Evolutionary conservation across 2,113 vertebrate species (phyloP).

Genomic region (Lasiurus borealis): DNA sequence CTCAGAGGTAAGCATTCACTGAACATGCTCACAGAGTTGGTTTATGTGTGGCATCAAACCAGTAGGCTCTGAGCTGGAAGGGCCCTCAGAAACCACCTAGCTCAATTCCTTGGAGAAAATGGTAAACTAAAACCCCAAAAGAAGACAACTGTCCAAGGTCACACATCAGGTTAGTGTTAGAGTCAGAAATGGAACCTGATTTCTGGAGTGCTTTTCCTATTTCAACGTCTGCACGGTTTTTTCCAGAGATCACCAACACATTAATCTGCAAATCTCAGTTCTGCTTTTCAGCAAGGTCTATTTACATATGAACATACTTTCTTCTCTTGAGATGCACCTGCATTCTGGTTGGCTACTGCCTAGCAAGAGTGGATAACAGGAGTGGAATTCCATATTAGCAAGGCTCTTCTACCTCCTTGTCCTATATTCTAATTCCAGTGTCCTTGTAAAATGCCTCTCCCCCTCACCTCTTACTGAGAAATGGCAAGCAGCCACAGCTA

Average conservation of each 20-base stretch:
- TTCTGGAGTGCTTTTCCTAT: background rate
- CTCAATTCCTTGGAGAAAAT: background rate
- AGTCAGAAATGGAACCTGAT: background rate
- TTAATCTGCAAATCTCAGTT: background rate
- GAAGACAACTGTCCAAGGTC: background rate
- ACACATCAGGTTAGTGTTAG: conserved; percentile 3
- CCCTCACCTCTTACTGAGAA: conserved; percentile 19
- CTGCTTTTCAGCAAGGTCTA: background rate
- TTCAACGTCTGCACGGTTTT: background rate
- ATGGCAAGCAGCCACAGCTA: conserved; percentile 53
- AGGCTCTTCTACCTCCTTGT: conserved; percentile 19
- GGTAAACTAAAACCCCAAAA: conserved; percentile 8
- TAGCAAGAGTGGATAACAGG: background rate
- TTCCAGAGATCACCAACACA: conserved; percentile 31
- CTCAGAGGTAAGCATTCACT: background rate
- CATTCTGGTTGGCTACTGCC: background rate
- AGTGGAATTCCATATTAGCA: conserved; percentile 5
- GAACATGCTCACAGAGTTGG: background rate
- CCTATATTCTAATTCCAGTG: background rate
- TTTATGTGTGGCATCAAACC: background rate
- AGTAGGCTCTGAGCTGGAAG: background rate
- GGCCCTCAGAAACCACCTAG: background rate
- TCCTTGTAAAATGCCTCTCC: background rate
- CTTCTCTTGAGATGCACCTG: conserved; percentile 38
- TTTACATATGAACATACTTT: background rate